phyloP scores from a whole-genome alignment of 2,888 invertebrate genomes.

The Auanema sp. region DNA sequence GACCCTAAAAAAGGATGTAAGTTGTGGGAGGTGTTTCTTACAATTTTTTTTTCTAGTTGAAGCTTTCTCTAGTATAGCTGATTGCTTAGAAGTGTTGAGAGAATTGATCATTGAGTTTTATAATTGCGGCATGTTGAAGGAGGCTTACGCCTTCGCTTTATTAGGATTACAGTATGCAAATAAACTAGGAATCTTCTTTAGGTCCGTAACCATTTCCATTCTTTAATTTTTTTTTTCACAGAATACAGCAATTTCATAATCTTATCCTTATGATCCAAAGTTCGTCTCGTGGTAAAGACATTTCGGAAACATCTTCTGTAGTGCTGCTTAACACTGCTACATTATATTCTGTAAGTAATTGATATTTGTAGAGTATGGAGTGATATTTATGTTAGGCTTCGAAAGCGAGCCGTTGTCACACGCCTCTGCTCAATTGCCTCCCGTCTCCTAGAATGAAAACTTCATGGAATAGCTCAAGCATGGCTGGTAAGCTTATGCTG shows the following conservation, averaged over 20 bases:
- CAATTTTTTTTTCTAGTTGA: conserved; percentile 10
- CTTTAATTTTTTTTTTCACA: background rate
- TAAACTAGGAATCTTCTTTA: conserved; percentile 16
- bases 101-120: conserved; percentile 5
- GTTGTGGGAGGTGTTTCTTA: background rate
- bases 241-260: conserved; percentile 10
- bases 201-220: no score
- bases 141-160: conserved; percentile 2
- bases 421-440: no score
- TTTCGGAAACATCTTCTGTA: no score
- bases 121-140: conserved; percentile 11
- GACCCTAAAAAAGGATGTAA: conserved; percentile 1
- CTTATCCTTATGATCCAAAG: background rate
- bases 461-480: conserved; percentile 1
- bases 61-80: conserved; percentile 7
- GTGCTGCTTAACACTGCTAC: background rate
- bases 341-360: background rate
- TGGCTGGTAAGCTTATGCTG: conserved; percentile 7
- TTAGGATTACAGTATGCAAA: conserved; percentile 1
- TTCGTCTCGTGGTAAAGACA: no score
- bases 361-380: no score
- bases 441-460: background rate
- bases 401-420: no score
- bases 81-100: conserved; percentile 8
- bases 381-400: no score